Evolutionary conservation across 1,140 invertebrate species (phyloP).

Genomic region (Rhynchophorus ferrugineus): DNA sequence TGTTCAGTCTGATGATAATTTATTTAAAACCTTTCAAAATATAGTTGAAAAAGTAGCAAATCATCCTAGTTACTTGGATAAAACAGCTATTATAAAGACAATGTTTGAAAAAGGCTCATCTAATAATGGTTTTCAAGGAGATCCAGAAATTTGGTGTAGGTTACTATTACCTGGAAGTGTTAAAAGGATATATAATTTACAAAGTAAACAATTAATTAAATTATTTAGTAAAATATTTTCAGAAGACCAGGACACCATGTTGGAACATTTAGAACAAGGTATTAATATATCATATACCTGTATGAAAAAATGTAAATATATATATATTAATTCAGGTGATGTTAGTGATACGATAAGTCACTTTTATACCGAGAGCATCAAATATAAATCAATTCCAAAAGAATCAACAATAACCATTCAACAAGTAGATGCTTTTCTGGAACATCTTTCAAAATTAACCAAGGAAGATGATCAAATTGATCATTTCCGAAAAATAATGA

Average conservation of each 20-base stretch:
- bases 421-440: conserved; percentile 70
- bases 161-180: conserved; percentile 74
- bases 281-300: not conserved
- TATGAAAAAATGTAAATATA: not conserved
- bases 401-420: conserved; percentile 69
- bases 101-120: conserved; percentile 62
- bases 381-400: conserved; percentile 47
- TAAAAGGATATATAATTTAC: conserved; percentile 84
- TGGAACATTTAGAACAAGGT: conserved; percentile 74
- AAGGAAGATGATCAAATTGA: conserved; percentile 81
- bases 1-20: conserved; percentile 2
- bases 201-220: conserved; percentile 86
- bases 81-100: conserved; percentile 66
- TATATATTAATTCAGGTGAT: conserved; percentile 48
- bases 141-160: conserved; percentile 75
- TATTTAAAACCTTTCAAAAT: conserved; percentile 68
- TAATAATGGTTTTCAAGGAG: conserved; percentile 64
- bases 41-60: conserved; percentile 65
- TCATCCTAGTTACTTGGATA: conserved; percentile 71
- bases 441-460: conserved; percentile 64
- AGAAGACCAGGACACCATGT: conserved; percentile 70
- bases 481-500: conserved; percentile 65
- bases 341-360: conserved; percentile 78
- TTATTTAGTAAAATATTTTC: conserved; percentile 76
- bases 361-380: conserved; percentile 66